Conservation (phyloP, 2,113 vertebrate genomes). For the Nanger granti region DNA sequence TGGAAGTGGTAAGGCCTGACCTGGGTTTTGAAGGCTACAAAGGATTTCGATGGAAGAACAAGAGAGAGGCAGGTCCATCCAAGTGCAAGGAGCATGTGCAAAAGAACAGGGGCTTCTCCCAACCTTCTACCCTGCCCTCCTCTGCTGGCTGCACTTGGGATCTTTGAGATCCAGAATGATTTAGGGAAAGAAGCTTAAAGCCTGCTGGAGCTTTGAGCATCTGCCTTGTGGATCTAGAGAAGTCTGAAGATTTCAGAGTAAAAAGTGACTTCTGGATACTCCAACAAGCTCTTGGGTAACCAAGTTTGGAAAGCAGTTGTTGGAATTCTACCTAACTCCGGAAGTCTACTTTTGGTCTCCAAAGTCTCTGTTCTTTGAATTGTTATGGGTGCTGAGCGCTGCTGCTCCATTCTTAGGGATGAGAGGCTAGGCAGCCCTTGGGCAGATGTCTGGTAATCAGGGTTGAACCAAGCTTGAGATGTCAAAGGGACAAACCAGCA, state of each 20-base stretch:
- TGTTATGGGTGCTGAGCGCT: neutral
- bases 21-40: neutral
- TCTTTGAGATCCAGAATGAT: neutral
- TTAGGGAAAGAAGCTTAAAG: neutral
- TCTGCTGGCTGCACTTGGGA: neutral
- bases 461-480: neutral
- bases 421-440: neutral
- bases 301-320: neutral
- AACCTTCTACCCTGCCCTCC: neutral
- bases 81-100: neutral
- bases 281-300: neutral
- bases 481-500: neutral
- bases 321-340: neutral
- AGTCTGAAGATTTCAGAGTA: neutral
- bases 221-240: neutral
- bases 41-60: neutral
- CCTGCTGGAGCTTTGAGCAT: neutral
- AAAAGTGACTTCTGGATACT: neutral
- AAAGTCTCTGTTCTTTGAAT: neutral
- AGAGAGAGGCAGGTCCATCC: neutral
- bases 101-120: neutral
- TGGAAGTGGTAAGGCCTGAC: neutral
- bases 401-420: neutral
- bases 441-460: neutral
- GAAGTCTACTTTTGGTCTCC: neutral